Conservation (phyloP, 2,888 invertebrate species). For the Rhabditophanes sp. region DNA sequence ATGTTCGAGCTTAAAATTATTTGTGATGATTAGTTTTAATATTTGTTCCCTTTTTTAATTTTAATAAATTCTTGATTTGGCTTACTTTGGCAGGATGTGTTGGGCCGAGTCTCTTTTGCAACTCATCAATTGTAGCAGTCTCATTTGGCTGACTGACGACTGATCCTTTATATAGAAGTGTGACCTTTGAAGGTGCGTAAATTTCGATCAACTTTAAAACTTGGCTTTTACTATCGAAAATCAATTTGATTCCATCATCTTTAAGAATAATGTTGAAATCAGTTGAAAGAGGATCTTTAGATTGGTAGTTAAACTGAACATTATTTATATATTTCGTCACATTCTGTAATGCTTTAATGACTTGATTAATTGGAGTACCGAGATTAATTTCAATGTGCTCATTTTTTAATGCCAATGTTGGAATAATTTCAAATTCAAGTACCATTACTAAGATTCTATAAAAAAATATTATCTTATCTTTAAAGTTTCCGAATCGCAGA, state of each 20-base stretch:
- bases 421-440: slow-evolving; percentile 33
- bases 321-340: slow-evolving; percentile 22
- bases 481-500: no score
- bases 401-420: slow-evolving; percentile 30
- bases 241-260: slow-evolving; percentile 82
- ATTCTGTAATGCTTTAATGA: slow-evolving; percentile 28
- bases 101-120: slow-evolving; percentile 94
- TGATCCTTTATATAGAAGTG: slow-evolving; percentile 75
- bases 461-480: no score
- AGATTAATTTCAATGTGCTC: slow-evolving; percentile 31
- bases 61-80: no score
- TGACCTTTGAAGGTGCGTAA: slow-evolving; percentile 86
- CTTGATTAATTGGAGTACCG: slow-evolving; percentile 39
- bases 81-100: slow-evolving; percentile 97
- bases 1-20: no score
- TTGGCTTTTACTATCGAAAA: slow-evolving; percentile 86
- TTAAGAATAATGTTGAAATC: slow-evolving; percentile 89
- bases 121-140: slow-evolving; percentile 86
- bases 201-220: slow-evolving; percentile 90
- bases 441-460: no score
- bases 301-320: slow-evolving; percentile 42
- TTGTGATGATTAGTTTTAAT: no score
- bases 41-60: no score
- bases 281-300: slow-evolving; percentile 77
- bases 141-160: slow-evolving; percentile 65